Percentiles rank a stretch among this genome's conserved stretches.
phyloP scores from a whole-genome alignment of 2,797 vertebrate species.

The Smutsia gigantea region DNA sequence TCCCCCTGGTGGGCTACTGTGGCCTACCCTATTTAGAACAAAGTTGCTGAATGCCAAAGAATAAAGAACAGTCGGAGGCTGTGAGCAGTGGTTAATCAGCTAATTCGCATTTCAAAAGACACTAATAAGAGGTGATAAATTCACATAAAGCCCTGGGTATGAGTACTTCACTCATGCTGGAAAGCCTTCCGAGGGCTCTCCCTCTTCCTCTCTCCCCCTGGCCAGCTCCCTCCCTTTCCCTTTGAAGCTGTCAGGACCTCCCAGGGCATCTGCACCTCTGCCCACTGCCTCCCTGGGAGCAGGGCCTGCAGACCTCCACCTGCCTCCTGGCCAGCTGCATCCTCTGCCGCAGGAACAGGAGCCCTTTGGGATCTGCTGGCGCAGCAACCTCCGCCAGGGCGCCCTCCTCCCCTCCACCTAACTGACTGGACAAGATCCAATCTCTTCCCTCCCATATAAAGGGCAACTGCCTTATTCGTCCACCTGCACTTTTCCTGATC shows the following conservation, averaged over 20 bases:
- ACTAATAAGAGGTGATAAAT: constrained; percentile 83
- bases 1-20: constrained; percentile 75
- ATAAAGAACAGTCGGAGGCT: constrained; percentile 80
- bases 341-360: neutral
- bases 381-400: neutral
- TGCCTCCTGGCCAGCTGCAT: neutral
- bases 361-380: neutral
- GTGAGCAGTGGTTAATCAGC: constrained; percentile 80
- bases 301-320: neutral
- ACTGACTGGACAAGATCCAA: neutral
- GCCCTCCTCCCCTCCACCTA: no score
- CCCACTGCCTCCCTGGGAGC: neutral
- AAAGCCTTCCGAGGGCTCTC: neutral
- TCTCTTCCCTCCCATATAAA: neutral
- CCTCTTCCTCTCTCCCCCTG: neutral
- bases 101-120: constrained; percentile 83
- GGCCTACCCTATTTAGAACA: constrained; percentile 75
- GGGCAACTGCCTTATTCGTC: neutral
- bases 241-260: constrained; percentile 61
- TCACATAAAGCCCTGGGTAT: constrained; percentile 75
- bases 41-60: constrained; percentile 75
- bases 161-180: constrained; percentile 67
- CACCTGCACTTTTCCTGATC: neutral
- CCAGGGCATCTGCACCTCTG: constrained; percentile 32
- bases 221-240: constrained; percentile 24